Conservation (phyloP, 2,113 vertebrate species). For the Pandion haliaetus region DNA sequence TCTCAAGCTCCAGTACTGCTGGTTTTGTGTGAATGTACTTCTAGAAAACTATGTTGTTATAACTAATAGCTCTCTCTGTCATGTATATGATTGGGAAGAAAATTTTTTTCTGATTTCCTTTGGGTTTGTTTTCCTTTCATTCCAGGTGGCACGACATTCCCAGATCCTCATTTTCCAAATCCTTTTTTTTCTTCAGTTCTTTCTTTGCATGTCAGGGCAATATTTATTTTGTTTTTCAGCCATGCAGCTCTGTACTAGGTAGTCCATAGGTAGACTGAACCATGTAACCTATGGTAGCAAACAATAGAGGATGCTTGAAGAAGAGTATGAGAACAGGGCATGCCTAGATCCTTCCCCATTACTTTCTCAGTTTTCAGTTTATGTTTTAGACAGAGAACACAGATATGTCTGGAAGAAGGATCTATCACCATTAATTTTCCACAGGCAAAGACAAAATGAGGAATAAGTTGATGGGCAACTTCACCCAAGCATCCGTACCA, state of each 20-base stretch:
- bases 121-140: not conserved
- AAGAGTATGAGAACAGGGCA: not conserved
- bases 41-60: not conserved
- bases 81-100: not conserved
- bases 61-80: not conserved
- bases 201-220: not conserved
- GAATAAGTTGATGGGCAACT: not conserved
- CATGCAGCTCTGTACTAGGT: not conserved
- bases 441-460: not conserved
- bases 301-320: not conserved
- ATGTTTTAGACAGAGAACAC: not conserved
- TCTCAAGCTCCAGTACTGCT: not conserved
- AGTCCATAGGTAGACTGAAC: not conserved
- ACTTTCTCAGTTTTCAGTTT: not conserved
- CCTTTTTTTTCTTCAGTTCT: not conserved
- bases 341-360: not conserved
- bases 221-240: not conserved
- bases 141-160: not conserved
- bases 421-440: not conserved
- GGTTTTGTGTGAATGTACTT: not conserved
- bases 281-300: not conserved
- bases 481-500: not conserved
- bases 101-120: not conserved
- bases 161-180: not conserved
- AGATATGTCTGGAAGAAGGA: not conserved